Evolutionary conservation across 2,888 invertebrate genomes (phyloP).

Genomic region (Pristionchus arcanus): DNA sequence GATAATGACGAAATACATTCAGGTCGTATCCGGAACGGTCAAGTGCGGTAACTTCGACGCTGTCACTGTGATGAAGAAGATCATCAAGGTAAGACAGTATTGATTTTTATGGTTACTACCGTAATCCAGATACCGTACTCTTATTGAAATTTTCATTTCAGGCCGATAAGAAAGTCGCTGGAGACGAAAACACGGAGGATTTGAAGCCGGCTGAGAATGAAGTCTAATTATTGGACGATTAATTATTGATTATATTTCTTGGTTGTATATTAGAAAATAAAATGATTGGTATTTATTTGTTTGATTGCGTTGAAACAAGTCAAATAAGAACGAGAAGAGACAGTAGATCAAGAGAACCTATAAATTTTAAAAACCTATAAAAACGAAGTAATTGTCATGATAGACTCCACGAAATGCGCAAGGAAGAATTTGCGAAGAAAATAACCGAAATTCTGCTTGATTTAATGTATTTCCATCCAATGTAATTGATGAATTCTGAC

Average conservation of each 20-base stretch:
- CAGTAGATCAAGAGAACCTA: too few species aligned
- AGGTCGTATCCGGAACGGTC: conserved; percentile 51
- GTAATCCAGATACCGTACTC: neutral
- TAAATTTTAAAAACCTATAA: too few species aligned
- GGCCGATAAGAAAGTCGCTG: neutral
- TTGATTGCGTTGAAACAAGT: too few species aligned
- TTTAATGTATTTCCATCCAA: too few species aligned
- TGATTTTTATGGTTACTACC: neutral
- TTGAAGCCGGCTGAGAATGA: neutral
- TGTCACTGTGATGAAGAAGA: conserved; percentile 44
- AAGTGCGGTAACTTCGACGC: conserved; percentile 50
- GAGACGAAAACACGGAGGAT: neutral
- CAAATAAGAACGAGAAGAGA: too few species aligned
- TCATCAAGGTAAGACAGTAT: neutral
- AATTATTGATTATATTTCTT: neutral
- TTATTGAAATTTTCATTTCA: neutral
- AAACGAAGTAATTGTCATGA: too few species aligned
- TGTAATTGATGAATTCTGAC: too few species aligned
- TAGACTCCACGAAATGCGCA: too few species aligned
- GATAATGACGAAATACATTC: neutral
- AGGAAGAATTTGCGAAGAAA: too few species aligned
- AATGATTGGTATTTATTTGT: too few species aligned
- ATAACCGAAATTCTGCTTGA: too few species aligned
- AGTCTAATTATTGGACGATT: neutral
- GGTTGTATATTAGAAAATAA: too few species aligned